Base-by-base conservation (phyloP, 2,113 vertebrate genomes). In the Bolborhynchus lineola region DNA sequence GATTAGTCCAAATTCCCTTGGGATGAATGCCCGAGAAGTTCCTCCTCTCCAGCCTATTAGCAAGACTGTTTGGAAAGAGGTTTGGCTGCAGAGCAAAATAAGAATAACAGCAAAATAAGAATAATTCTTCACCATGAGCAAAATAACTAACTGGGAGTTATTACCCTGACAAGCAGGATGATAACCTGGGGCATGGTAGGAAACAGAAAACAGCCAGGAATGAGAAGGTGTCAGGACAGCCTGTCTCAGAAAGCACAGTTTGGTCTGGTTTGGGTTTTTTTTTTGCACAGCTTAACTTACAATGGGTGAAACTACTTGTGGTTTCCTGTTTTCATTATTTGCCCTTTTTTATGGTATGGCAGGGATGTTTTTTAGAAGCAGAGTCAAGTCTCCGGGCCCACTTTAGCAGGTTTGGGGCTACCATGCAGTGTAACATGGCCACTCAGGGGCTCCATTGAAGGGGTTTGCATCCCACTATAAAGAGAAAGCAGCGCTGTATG, bases 261-360 rank as follows among this genome's bases (percentile, higher is more conserved):
- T 9, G 2, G 37, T 13, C 7, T 16, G 6, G n/a, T 60, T 71
- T 37, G 3, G 25, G 5, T 2, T 42, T 18, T 7, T 62, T 21
- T 76, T 62, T 29, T 9, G 0, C 67, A 14, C 5, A 25, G 10
- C 4, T 81, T 47, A 86, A 41, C 80, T 86, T 78, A 20, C 26
- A 37, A 44, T 8, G 59, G 63, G 49, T 94, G 41, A 92, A 95
- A 92, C 81, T 64, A 39, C 24, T 59, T 80, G 75, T 47, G 75
- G 75, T 65, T 97, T 95, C 95, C 93, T 96, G 94, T 88, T 95
- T 88, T 95, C 59, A 53, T 87, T 37, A 46, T 52, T 65, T 33
- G n/a, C 5, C 17, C 41, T 60, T 67, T 68, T 80, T 72, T 70
- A 42, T 37, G 29, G 9, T 16, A 13, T 12, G 7, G 33, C 33